phyloP scores from a whole-genome alignment of 2,113 vertebrate species.

The Damaliscus lunatus region DNA sequence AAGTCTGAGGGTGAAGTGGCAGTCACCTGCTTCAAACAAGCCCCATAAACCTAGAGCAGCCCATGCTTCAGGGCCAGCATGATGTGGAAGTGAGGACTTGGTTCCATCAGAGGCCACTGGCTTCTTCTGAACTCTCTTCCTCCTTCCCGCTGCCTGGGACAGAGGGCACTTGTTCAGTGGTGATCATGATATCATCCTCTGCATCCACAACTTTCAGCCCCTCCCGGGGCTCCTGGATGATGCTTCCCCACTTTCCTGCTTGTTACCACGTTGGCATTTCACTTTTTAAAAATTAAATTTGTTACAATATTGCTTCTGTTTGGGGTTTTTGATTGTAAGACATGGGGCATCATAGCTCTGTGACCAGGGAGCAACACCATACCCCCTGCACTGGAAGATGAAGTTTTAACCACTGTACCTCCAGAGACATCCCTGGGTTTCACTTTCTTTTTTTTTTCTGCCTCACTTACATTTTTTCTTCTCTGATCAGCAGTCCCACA shows the following conservation, averaged over 20 bases:
- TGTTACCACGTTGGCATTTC: slow-evolving; percentile 16
- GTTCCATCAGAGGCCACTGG: slow-evolving; percentile 77
- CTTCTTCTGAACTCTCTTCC: slow-evolving; percentile 57
- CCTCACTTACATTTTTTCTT: slow-evolving; percentile 84
- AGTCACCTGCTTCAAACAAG: slow-evolving; percentile 89
- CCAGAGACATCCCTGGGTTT: slow-evolving; percentile 8
- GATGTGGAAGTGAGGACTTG: slow-evolving; percentile 84
- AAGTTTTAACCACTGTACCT: not conserved
- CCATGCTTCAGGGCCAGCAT: slow-evolving; percentile 85
- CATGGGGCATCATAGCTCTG: not conserved
- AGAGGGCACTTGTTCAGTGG: slow-evolving; percentile 84
- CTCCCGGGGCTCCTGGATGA: slow-evolving; percentile 75
- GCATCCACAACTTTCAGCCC: slow-evolving; percentile 84
- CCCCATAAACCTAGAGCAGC: slow-evolving; percentile 87
- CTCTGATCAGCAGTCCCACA: slow-evolving; percentile 79
- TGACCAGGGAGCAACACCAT: not conserved
- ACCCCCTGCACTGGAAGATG: not conserved
- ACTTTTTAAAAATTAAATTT: not conserved
- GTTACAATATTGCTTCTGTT: not conserved
- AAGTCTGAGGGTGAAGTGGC: slow-evolving; percentile 91
- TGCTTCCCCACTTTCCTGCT: not conserved
- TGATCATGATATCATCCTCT: slow-evolving; percentile 89
- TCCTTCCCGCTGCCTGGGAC: slow-evolving; percentile 55
- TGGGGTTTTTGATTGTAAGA: not conserved
- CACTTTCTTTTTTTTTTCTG: slow-evolving; percentile 51